Conservation (phyloP, 2,797 vertebrate species). For the Acipenser ruthenus region DNA sequence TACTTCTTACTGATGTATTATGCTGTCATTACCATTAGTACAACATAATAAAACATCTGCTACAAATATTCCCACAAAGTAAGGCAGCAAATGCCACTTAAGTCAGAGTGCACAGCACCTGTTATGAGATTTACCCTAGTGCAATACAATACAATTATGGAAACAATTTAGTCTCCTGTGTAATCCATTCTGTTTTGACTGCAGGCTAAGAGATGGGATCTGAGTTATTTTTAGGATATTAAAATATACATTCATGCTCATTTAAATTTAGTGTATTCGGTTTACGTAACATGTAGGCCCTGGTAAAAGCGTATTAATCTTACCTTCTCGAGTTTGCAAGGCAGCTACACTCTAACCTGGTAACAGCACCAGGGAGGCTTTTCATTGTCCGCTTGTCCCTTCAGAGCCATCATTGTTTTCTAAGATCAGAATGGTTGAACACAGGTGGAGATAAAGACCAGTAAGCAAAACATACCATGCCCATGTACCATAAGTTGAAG, state of each 20-base stretch:
- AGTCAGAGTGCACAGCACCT: conserved; percentile 36
- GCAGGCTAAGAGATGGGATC: not conserved
- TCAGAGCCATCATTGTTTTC: not conserved
- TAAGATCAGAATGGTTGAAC: not conserved
- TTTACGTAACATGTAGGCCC: not conserved
- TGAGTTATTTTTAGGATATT: not conserved
- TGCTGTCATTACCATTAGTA: conserved; percentile 31
- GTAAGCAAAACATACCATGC: not conserved
- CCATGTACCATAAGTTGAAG: not conserved
- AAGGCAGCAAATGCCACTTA: conserved; percentile 26
- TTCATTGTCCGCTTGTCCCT: not conserved
- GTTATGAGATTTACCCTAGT: conserved; percentile 28
- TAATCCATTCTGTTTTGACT: conserved; percentile 1
- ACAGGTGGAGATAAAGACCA: not conserved
- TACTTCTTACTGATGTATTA: conserved; percentile 20
- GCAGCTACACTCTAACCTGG: no score
- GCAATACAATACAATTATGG: conserved; percentile 1
- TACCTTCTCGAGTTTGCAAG: not conserved
- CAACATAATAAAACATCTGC: conserved; percentile 42
- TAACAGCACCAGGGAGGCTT: not conserved
- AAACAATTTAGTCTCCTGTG: conserved; percentile 1
- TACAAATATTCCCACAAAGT: conserved; percentile 33
- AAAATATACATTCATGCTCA: not conserved
- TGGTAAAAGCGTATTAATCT: not conserved
- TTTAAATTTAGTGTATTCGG: not conserved